Conservation (phyloP, 2,113 vertebrate species). For the Pelusios castaneus region DNA sequence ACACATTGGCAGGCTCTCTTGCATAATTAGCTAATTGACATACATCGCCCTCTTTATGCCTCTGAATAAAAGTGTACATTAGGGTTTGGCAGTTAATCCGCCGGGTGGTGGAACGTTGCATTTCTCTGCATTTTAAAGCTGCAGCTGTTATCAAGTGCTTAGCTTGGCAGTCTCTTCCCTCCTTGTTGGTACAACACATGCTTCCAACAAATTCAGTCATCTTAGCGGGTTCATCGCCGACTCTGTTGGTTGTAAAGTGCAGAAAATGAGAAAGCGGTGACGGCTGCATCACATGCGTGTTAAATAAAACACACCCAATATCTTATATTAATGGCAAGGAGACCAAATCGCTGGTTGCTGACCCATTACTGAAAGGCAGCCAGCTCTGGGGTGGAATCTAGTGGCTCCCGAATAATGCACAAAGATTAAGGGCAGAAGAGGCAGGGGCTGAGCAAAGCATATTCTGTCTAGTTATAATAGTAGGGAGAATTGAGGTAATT, state of each 20-base stretch:
- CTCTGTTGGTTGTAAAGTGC: not conserved
- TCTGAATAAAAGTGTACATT: rapidly evolving
- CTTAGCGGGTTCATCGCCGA: not conserved
- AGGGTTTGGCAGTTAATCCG: not conserved
- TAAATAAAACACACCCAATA: not conserved
- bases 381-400: not conserved
- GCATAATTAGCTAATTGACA: not conserved
- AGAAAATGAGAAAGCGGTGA: too few relatives aligned
- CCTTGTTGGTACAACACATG: rapidly evolving
- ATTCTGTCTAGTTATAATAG: rapidly evolving
- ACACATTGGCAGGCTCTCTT: not conserved
- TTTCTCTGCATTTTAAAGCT: not conserved
- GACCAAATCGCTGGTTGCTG: not conserved
- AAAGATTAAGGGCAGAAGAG: not conserved
- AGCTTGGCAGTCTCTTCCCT: rapidly evolving
- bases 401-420: rapidly evolving
- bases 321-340: not conserved
- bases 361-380: rapidly evolving
- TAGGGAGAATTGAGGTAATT: not conserved
- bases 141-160: not conserved
- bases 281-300: not conserved
- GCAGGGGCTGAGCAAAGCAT: rapidly evolving
- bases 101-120: rapidly evolving
- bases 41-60: not conserved
- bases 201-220: not conserved